Conservation (phyloP, 2,113 vertebrate species). For the Motacilla alba region DNA sequence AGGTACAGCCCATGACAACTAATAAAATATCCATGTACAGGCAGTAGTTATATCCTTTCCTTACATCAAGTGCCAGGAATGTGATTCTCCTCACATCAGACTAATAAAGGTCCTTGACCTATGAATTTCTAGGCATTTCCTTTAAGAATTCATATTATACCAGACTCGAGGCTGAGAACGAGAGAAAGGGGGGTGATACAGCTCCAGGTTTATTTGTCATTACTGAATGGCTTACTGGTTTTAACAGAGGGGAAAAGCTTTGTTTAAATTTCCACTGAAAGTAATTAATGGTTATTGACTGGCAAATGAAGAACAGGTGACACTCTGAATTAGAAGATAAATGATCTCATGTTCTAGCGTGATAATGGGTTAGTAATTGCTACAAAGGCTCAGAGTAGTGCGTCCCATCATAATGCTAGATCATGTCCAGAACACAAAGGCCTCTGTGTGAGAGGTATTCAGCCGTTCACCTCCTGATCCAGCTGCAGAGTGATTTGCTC, state of each 20-base stretch:
- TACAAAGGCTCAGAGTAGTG: constrained; percentile 69
- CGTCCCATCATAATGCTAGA: constrained; percentile 78
- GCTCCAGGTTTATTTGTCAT: constrained; percentile 77
- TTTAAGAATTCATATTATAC: constrained; percentile 69
- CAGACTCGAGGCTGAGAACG: constrained; percentile 59
- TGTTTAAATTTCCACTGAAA: constrained; percentile 79
- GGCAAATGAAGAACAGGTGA: constrained; percentile 88
- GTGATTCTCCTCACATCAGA: constrained; percentile 43
- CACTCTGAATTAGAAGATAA: constrained; percentile 83
- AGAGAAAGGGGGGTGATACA: constrained; percentile 48
- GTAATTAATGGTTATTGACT: constrained; percentile 85
- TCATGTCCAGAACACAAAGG: constrained; percentile 87
- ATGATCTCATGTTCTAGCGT: constrained; percentile 80
- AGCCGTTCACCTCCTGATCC: constrained; percentile 70
- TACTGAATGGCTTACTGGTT: constrained; percentile 77
- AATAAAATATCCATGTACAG: neutral
- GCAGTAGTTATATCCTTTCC: neutral
- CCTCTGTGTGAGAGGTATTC: constrained; percentile 85
- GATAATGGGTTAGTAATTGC: constrained; percentile 88
- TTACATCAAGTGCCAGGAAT: constrained; percentile 35
- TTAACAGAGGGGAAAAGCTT: constrained; percentile 74
- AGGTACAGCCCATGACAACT: neutral
- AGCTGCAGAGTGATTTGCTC: constrained; percentile 89
- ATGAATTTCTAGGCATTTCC: constrained; percentile 83
- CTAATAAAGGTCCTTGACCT: constrained; percentile 76